phyloP scores from a whole-genome alignment of 2,797 vertebrate genomes.

The Clamator glandarius region DNA sequence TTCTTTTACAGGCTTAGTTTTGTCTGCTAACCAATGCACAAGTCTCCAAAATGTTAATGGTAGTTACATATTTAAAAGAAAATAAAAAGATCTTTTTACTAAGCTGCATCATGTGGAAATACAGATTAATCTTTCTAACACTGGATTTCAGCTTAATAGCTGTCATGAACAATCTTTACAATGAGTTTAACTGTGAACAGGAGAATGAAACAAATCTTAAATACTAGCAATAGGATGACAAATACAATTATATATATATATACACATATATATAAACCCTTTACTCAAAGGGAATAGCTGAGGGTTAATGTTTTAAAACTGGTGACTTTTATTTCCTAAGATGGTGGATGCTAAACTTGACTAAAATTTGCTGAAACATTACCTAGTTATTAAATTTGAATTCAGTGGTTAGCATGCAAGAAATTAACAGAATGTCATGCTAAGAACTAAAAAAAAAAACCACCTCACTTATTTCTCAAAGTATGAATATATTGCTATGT shows the following conservation, averaged over 20 bases:
- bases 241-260: background rate
- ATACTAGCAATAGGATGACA: background rate
- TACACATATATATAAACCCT: background rate
- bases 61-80: background rate
- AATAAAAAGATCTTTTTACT: background rate
- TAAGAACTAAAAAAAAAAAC: background rate
- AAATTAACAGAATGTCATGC: background rate
- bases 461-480: constrained; percentile 12
- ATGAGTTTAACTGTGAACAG: background rate
- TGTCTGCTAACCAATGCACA: background rate
- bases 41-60: background rate
- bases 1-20: background rate
- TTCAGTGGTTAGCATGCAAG: background rate
- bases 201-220: background rate
- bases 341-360: background rate
- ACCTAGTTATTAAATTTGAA: constrained; percentile 10
- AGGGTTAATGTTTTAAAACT: constrained; percentile 21
- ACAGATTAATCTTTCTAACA: background rate
- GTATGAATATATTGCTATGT: constrained; percentile 45
- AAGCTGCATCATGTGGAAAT: background rate
- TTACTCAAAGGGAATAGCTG: background rate
- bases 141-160: background rate
- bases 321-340: constrained; percentile 25
- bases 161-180: background rate
- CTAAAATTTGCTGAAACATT: constrained; percentile 49